Conservation (phyloP, 1,140 invertebrate genomes). For the Bactericera cockerelli region DNA sequence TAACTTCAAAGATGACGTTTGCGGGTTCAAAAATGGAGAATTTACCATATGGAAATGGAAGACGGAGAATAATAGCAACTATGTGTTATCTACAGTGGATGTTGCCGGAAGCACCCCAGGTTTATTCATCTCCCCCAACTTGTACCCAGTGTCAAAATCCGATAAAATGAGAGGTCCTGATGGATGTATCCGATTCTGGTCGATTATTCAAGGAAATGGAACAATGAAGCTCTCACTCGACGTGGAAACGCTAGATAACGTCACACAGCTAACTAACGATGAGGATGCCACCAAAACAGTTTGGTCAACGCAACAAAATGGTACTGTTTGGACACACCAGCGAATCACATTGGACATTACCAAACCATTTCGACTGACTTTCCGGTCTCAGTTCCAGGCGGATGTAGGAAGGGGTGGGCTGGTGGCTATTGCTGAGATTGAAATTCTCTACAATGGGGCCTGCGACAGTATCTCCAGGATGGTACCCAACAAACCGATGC, state of each 20-base stretch:
- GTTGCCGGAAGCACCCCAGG: neutral
- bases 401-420: neutral
- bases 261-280: neutral
- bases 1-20: slow-evolving; percentile 22
- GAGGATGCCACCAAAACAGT: neutral
- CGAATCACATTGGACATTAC: neutral
- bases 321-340: neutral
- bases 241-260: neutral
- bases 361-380: neutral
- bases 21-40: slow-evolving; percentile 24
- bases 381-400: neutral
- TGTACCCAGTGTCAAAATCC: neutral
- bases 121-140: neutral
- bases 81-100: neutral
- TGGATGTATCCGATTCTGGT: neutral
- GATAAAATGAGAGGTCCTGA: neutral
- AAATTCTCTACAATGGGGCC: neutral
- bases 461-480: neutral
- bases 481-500: neutral
- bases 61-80: slow-evolving; percentile 5
- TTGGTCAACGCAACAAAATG: neutral
- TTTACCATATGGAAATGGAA: slow-evolving; percentile 24
- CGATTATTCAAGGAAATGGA: neutral
- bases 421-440: slow-evolving; percentile 3
- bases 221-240: neutral